phyloP scores from a whole-genome alignment of 2,888 invertebrate genomes.

The Caenorhabditis drosophilae region DNA sequence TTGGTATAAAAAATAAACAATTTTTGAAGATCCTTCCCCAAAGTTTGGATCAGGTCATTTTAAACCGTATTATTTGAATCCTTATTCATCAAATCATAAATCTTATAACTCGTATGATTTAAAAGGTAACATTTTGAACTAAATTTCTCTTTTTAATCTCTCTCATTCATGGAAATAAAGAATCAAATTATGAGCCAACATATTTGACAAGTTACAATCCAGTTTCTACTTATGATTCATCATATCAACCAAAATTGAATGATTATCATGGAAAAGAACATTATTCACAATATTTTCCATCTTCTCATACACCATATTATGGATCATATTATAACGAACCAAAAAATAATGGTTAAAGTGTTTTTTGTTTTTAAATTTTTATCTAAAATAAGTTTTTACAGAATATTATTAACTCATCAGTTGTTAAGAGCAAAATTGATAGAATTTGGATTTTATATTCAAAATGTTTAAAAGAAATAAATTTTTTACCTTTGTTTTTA shows the following conservation, averaged over 20 bases:
- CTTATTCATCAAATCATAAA: background rate
- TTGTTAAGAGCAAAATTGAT: no score
- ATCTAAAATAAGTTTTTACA: background rate
- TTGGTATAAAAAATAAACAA: background rate
- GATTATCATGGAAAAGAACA: constrained; percentile 23
- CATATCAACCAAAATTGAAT: constrained; percentile 23
- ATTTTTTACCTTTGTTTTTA: background rate
- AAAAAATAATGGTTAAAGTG: background rate
- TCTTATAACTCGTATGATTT: background rate
- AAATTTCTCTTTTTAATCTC: no score
- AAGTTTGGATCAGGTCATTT: background rate
- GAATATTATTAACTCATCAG: no score
- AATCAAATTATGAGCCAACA: constrained; percentile 19
- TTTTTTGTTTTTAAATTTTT: background rate
- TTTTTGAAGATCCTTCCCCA: no score
- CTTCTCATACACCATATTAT: constrained; percentile 31
- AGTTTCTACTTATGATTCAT: constrained; percentile 19
- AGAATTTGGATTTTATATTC: no score
- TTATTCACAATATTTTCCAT: constrained; percentile 17
- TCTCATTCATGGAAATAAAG: background rate
- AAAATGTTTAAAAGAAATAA: no score
- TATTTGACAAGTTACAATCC: constrained; percentile 39
- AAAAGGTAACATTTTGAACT: no score
- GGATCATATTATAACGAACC: constrained; percentile 6
- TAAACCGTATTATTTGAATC: no score